Base-by-base conservation (phyloP, 2,888 invertebrate genomes). In the Ochropleura plecta region DNA sequence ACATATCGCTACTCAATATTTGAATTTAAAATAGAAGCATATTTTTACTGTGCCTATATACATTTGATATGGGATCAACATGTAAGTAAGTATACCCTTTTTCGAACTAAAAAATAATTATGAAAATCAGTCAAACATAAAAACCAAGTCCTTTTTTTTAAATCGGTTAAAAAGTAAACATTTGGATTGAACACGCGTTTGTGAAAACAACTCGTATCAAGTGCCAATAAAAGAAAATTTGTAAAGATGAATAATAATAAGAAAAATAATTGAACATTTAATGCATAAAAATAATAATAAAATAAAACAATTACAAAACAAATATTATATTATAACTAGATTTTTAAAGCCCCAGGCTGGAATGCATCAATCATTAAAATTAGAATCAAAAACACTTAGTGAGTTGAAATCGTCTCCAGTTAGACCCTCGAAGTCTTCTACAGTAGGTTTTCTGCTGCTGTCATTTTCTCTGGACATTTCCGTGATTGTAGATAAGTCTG, bases 401-500 rank as follows among this genome's bases (percentile, higher is more conserved):
- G 88, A 89, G 81, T 89, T 82, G 10, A 89, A 85, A 82, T 87
- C 87, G 70, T 89, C 88, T 77, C 81, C 86, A 30, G 88, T 88
- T 69, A 90, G 85, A 16, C 79, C 84, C 51, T 88, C 89, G 8
- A 82, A 65, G 46, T 88, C 88, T 14, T 88, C 88, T 10, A 88
- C 70, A 16, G 83, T 88, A 6, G 87, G 79, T 73, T 90, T 92
- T 60, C 86, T 89, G 63, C 91, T 92, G 20, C 90, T 90, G 73
- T 89, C 90, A 81, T 89, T 91, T 74, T 95, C 95, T 78, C 89
- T 93, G 0, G 96, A 96, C 68, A 86, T 86, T 90, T 96, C 96
- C 3, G 96, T 92, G 8, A 96, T 95, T 2, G 95, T 95, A 0
- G 96, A 96, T 3, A 96, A 86, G 81, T 96, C 86, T 0, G 96